Conservation (phyloP, 2,888 invertebrate species). For the Drosophila anomalipes region DNA sequence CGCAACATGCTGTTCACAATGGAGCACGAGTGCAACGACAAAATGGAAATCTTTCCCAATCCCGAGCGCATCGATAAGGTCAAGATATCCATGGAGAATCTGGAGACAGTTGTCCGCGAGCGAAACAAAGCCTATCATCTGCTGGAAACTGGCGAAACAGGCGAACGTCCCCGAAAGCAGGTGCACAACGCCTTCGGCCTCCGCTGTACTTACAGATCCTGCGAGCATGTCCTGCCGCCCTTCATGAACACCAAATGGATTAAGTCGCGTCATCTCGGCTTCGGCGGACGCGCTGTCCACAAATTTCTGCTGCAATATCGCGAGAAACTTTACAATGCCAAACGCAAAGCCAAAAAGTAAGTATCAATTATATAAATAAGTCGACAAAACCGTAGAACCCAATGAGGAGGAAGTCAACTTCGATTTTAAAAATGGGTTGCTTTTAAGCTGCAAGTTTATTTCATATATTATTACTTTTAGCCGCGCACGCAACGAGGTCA, state of each 20-base stretch:
- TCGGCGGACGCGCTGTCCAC: conserved; percentile 87
- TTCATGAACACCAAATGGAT: conserved; percentile 89
- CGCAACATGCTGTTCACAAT: conserved; percentile 98
- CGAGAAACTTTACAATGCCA: conserved; percentile 88
- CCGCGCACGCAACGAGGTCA: conserved; percentile 89
- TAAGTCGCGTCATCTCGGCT: conserved; percentile 87
- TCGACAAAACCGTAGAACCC: not conserved
- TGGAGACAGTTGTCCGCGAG: conserved; percentile 96
- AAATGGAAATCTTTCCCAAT: conserved; percentile 91
- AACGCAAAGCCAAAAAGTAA: conserved; percentile 87
- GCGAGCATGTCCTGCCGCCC: conserved; percentile 89
- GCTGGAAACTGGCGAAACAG: conserved; percentile 95
- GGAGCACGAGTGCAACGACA: conserved; percentile 92
- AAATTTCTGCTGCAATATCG: conserved; percentile 88
- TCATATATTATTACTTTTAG: conserved; percentile 72
- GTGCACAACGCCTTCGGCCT: conserved; percentile 88
- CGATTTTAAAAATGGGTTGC: not conserved
- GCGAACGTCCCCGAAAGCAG: conserved; percentile 90
- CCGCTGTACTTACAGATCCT: conserved; percentile 86
- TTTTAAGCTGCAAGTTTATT: not conserved
- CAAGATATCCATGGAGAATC: conserved; percentile 96
- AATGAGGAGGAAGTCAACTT: not conserved
- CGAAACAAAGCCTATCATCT: conserved; percentile 95
- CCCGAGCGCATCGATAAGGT: conserved; percentile 97
- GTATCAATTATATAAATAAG: conserved; percentile 45